These are phyloP conservation scores for Tethea ocularis DNA, from an alignment of 2,888 invertebrate species.

Conservation along the genomic window DNA sequence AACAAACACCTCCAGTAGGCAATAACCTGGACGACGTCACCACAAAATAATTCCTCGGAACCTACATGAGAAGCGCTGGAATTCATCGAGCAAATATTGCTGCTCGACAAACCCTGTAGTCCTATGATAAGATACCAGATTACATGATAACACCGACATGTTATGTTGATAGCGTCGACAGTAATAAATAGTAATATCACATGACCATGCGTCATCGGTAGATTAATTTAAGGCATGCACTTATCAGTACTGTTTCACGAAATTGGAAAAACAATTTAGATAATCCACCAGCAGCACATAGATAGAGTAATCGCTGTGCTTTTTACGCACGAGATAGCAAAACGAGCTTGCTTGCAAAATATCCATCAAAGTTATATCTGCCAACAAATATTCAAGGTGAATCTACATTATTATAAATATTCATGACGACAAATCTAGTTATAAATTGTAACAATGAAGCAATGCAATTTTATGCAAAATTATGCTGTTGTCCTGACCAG, in stretches of 20 bases:
- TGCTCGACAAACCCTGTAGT: conserved; percentile 42
- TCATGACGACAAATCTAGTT: not conserved
- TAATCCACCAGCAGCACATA: conserved; percentile 9
- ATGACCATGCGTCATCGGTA: conserved; percentile 43
- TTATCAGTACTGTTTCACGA: conserved; percentile 12
- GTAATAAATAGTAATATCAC: conserved; percentile 45
- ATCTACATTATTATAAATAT: conserved; percentile 1
- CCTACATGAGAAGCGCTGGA: conserved; percentile 41
- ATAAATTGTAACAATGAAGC: not conserved
- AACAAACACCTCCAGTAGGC: not conserved
- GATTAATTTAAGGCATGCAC: conserved; percentile 23
- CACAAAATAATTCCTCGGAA: conserved; percentile 44
- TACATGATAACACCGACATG: conserved; percentile 35
- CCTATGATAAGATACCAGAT: conserved; percentile 40
- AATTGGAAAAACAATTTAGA: conserved; percentile 7
- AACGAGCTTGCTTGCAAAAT: conserved; percentile 17
- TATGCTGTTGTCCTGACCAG: not conserved
- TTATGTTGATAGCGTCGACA: conserved; percentile 33
- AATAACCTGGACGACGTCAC: conserved; percentile 35
- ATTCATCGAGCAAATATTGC: conserved; percentile 62
- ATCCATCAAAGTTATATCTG: conserved; percentile 5
- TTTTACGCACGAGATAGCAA: conserved; percentile 21
- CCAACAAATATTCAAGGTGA: conserved; percentile 14
- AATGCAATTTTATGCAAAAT: too few relatives aligned
- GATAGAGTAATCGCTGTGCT: conserved; percentile 17